These are phyloP conservation scores for Deladenus siricidicola DNA, from an alignment of 2,888 invertebrate species.

Conservation along the genomic window DNA sequence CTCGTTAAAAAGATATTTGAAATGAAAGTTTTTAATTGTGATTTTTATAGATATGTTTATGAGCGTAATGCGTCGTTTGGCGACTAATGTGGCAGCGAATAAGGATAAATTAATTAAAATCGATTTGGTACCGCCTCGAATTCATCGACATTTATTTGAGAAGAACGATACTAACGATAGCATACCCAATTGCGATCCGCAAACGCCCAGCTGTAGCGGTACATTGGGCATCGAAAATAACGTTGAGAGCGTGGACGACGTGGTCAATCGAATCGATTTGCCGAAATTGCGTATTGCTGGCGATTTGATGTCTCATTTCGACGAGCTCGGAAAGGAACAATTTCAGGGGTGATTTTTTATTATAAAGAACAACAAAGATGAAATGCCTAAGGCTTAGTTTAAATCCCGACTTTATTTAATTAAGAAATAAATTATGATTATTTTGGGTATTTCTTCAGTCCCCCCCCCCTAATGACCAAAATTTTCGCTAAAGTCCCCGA, in stretches of 20 bases:
- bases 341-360: conserved; percentile 14
- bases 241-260: conserved; percentile 4
- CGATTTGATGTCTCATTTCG: conserved; percentile 26
- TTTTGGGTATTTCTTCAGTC: too few relatives aligned
- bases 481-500: too few relatives aligned
- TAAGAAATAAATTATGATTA: too few relatives aligned
- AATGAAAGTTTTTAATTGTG: too few relatives aligned
- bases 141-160: conserved; percentile 21
- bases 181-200: conserved; percentile 3
- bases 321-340: conserved; percentile 18
- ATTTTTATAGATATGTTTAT: too few relatives aligned
- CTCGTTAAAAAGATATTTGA: too few relatives aligned
- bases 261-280: conserved; percentile 10
- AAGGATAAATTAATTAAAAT: conserved; percentile 16
- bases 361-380: too few relatives aligned
- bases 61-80: not conserved
- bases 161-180: conserved; percentile 2
- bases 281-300: conserved; percentile 8
- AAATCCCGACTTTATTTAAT: too few relatives aligned
- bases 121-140: conserved; percentile 18
- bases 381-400: too few relatives aligned
- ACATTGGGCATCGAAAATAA: not conserved
- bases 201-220: not conserved
- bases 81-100: not conserved
- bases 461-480: too few relatives aligned